phyloP scores from a whole-genome alignment of 2,888 invertebrate genomes.

The Xestobium rufovillosum region DNA sequence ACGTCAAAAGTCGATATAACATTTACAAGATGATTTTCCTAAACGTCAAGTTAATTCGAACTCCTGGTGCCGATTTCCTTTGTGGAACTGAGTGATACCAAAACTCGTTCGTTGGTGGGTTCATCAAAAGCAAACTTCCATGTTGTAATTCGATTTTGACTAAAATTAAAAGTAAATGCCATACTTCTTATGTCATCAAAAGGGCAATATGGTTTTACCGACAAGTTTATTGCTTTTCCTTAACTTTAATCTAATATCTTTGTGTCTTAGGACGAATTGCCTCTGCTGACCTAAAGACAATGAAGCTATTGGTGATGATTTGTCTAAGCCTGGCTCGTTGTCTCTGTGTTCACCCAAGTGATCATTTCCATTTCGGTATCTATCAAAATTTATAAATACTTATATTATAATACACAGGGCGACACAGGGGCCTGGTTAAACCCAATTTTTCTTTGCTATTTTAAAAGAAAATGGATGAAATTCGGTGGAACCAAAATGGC shows the following conservation, averaged over 20 bases:
- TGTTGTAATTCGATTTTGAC: constrained; percentile 55
- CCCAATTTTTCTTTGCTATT: too few species aligned
- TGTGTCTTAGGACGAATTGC: constrained; percentile 58
- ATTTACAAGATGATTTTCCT: constrained; percentile 47
- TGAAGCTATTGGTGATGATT: constrained; percentile 57
- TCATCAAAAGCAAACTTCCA: constrained; percentile 62
- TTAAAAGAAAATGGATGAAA: too few species aligned
- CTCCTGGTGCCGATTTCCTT: constrained; percentile 48
- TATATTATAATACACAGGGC: too few species aligned
- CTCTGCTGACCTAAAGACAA: constrained; percentile 58
- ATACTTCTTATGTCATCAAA: constrained; percentile 5
- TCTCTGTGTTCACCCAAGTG: constrained; percentile 67
- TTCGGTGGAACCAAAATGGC: too few species aligned
- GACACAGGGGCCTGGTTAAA: too few species aligned
- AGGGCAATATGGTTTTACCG: constrained; percentile 42
- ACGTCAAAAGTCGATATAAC: too few species aligned
- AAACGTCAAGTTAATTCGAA: constrained; percentile 61
- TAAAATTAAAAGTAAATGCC: constrained; percentile 32
- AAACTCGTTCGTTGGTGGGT: constrained; percentile 58
- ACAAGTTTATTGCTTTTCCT: constrained; percentile 46
- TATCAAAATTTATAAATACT: constrained; percentile 32
- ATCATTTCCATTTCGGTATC: constrained; percentile 60
- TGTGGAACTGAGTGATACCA: constrained; percentile 66
- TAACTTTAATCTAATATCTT: constrained; percentile 48
- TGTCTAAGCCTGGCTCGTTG: constrained; percentile 59